These are phyloP conservation scores for Albula goreensis DNA, from an alignment of 2,113 vertebrate genomes.

Conservation along the genomic window DNA sequence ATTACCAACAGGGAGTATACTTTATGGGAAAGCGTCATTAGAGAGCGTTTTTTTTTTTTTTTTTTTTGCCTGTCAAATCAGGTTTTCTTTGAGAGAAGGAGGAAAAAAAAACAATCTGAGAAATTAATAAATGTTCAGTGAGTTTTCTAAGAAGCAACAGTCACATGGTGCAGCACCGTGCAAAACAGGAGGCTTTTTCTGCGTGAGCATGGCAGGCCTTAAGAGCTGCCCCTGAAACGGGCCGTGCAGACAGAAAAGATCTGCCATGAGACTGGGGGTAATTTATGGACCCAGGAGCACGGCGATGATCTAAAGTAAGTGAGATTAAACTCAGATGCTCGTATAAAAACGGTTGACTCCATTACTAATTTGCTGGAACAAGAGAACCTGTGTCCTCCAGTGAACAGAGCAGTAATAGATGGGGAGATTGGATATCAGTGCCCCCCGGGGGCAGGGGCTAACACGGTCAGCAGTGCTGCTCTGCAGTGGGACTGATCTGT, in stretches of 20 bases:
- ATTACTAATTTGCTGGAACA: neutral
- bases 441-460: neutral
- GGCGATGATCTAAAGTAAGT: neutral
- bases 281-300: neutral
- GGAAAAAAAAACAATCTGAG: neutral
- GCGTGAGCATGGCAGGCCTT: neutral
- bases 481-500: neutral
- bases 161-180: neutral
- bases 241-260: neutral
- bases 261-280: neutral
- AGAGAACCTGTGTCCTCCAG: neutral
- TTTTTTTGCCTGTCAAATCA: slow-evolving; percentile 3
- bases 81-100: neutral
- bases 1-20: neutral
- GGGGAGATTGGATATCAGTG: neutral
- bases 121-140: neutral
- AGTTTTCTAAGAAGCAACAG: neutral
- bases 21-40: neutral
- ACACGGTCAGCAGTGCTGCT: neutral
- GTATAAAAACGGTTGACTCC: neutral
- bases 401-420: neutral
- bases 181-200: neutral
- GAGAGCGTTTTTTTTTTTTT: neutral
- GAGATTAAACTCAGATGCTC: neutral
- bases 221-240: too few species aligned